These are phyloP conservation scores for Dryomyza anilis DNA, from an alignment of 2,888 invertebrate genomes.

Conservation along the genomic window DNA sequence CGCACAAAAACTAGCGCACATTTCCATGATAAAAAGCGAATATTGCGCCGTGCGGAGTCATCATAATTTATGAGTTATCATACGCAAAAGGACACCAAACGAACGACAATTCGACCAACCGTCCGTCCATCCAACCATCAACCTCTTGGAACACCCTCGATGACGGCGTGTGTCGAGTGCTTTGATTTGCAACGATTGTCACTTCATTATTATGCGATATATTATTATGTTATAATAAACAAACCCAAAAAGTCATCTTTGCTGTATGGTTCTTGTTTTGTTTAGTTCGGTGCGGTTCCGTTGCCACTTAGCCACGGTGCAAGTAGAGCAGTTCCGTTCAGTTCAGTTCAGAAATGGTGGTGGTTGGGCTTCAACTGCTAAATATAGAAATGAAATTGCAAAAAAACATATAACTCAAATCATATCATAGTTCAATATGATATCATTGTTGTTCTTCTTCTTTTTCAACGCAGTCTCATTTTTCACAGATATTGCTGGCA, in stretches of 20 bases:
- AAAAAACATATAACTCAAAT: slow-evolving; percentile 2
- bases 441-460: background rate
- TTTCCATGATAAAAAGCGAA: slow-evolving; percentile 50
- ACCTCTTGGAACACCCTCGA: slow-evolving; percentile 35
- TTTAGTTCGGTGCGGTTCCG: too few species aligned
- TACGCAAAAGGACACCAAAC: slow-evolving; percentile 8
- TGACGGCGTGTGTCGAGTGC: slow-evolving; percentile 55
- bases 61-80: slow-evolving; percentile 34
- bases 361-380: background rate
- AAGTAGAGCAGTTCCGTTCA: slow-evolving; percentile 3
- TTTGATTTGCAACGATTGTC: slow-evolving; percentile 60
- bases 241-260: too few species aligned
- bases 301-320: too few species aligned
- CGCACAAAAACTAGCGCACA: slow-evolving; percentile 48
- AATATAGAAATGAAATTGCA: background rate
- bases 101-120: too few species aligned
- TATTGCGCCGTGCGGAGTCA: slow-evolving; percentile 29
- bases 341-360: background rate
- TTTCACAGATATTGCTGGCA: slow-evolving; percentile 20
- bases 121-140: too few species aligned
- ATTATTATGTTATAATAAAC: slow-evolving; percentile 42
- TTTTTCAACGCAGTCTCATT: background rate
- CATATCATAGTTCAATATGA: background rate
- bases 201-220: slow-evolving; percentile 60
- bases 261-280: too few species aligned